Conservation (phyloP, 2,797 vertebrate species). For the Dryobates pubescens region DNA sequence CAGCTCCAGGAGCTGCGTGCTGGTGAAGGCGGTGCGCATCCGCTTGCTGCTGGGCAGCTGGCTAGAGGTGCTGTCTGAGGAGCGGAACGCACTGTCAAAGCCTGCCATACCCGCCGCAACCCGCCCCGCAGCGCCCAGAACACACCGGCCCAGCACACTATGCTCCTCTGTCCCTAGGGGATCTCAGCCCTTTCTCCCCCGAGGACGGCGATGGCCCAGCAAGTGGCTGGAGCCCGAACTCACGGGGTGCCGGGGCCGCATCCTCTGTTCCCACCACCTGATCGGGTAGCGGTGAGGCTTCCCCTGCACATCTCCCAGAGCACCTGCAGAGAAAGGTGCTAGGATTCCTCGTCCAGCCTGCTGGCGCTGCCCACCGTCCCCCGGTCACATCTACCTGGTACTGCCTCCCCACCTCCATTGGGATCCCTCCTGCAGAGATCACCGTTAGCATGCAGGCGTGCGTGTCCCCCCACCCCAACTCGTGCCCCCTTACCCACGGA, state of each 20-base stretch:
- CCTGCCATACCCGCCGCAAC: background rate
- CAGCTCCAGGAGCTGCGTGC: constrained; percentile 96
- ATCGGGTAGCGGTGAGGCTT: background rate
- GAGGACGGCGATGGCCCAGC: rapidly evolving
- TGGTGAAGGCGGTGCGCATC: constrained; percentile 99
- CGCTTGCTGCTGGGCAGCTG: constrained; percentile 97
- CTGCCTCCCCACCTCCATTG: rapidly evolving
- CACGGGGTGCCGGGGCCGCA: no score
- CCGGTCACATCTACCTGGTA: background rate
- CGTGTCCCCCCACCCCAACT: no score
- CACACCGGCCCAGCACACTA: background rate
- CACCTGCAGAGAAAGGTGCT: background rate
- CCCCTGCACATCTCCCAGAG: rapidly evolving
- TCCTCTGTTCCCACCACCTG: background rate
- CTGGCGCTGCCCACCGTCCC: rapidly evolving
- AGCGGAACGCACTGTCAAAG: constrained; percentile 26
- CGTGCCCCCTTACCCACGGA: constrained; percentile 90
- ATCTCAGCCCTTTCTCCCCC: no score
- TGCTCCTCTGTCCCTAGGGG: background rate
- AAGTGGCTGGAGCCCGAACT: background rate
- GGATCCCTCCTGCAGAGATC: background rate
- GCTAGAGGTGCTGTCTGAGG: constrained; percentile 87
- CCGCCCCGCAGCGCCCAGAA: background rate
- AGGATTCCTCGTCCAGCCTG: background rate
- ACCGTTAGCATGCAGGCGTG: background rate